A percentile compares a stretch with the other conserved stretches of the same genome.
Conservation (phyloP, 2,113 vertebrate species). For the Mormyrus iriodes region DNA sequence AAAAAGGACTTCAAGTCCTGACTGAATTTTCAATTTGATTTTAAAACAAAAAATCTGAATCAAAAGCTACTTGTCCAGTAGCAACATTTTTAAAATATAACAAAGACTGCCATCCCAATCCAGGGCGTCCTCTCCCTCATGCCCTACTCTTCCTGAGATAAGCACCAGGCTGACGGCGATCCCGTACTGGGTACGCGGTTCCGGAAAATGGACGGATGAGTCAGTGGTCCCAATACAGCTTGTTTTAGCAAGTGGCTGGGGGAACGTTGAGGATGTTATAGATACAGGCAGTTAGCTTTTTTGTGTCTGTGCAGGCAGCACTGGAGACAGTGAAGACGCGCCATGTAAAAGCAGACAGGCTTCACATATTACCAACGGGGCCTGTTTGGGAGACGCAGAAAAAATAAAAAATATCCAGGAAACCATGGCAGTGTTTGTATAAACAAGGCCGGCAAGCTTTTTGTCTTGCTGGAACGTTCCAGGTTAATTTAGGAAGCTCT, state of each 20-base stretch:
- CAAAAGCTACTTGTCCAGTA: background rate
- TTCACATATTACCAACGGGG: background rate
- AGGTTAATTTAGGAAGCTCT: constrained; percentile 47
- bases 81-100: background rate
- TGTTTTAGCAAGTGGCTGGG: background rate
- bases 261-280: background rate
- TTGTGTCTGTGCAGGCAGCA: background rate
- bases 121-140: background rate
- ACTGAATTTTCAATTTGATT: background rate
- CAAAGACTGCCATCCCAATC: background rate
- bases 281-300: background rate
- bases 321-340: background rate
- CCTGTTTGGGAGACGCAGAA: constrained; percentile 39
- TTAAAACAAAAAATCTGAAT: background rate
- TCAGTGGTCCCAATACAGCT: background rate
- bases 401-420: constrained; percentile 46
- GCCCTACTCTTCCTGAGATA: background rate
- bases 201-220: background rate
- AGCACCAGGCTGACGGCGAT: background rate
- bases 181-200: background rate
- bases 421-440: constrained; percentile 54
- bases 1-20: background rate
- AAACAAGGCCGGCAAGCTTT: constrained; percentile 47
- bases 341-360: background rate
- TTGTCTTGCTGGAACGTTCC: constrained; percentile 25